Percentiles rank a stretch among this genome's conserved stretches.
These are phyloP conservation scores for Sinocyclocheilus rhinocerous DNA, from an alignment of 2,113 vertebrate species.

Conservation along the genomic window DNA sequence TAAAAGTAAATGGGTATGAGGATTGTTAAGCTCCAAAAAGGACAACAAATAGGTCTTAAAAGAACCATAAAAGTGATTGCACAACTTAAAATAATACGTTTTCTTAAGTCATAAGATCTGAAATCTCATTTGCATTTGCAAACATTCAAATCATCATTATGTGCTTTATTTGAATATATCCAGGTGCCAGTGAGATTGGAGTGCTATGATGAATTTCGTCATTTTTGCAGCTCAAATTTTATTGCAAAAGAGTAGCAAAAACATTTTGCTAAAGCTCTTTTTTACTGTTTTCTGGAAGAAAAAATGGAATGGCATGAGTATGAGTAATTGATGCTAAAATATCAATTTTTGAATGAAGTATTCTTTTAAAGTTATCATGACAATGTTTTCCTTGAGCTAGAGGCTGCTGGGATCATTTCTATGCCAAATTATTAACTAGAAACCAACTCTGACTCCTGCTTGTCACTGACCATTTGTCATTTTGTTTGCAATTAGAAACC, in stretches of 20 bases:
- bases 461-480: neutral
- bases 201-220: neutral
- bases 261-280: neutral
- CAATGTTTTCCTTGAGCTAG: neutral
- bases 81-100: no score
- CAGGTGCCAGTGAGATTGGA: neutral
- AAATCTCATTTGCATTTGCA: neutral
- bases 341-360: neutral
- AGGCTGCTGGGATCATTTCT: neutral
- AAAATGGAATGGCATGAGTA: neutral
- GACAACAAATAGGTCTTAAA: no score
- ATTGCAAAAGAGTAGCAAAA: no score
- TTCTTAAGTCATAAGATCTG: neutral
- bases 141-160: neutral
- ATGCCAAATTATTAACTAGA: neutral
- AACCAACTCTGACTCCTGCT: neutral
- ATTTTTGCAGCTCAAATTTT: neutral
- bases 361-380: neutral
- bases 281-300: neutral
- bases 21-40: neutral
- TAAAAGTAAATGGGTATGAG: no score
- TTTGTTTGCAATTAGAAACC: slow-evolving; percentile 4
- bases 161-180: neutral
- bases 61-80: no score
- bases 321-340: neutral